Conservation (phyloP, 2,113 vertebrate species). For the Clarias gariepinus region DNA sequence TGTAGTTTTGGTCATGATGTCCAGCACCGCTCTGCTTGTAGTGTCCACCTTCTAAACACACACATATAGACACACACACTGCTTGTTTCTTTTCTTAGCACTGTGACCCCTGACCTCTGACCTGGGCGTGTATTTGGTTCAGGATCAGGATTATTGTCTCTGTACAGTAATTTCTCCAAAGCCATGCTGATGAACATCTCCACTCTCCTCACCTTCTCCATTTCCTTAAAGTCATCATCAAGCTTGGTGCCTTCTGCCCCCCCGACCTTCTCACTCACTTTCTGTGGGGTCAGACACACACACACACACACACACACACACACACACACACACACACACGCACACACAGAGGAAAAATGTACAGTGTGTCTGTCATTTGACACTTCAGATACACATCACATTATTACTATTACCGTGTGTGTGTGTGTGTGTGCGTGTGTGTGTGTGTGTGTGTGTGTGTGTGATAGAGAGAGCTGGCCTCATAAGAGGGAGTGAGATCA, state of each 20-base stretch:
- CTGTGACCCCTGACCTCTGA: background rate
- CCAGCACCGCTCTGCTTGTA: conserved; percentile 51
- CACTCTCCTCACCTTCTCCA: conserved; percentile 42
- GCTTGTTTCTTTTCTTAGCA: background rate
- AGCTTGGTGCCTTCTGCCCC: conserved; percentile 52
- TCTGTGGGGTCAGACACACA: conserved; percentile 29
- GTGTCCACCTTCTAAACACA: conserved; percentile 50
- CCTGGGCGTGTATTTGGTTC: background rate
- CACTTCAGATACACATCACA: background rate
- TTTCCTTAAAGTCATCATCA: conserved; percentile 53
- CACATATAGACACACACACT: conserved; percentile 33
- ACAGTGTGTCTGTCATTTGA: background rate
- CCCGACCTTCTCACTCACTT: conserved; percentile 54
- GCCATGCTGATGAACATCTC: background rate
- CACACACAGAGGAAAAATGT: background rate
- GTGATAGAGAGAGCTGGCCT: background rate
- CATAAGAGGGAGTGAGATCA: background rate
- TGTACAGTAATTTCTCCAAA: background rate
- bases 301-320: conserved; percentile 20
- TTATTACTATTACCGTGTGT: background rate
- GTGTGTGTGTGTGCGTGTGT: background rate
- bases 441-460: background rate
- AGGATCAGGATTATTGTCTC: background rate
- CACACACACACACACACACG: no score
- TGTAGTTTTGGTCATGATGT: conserved; percentile 53